A percentile compares a stretch with the other conserved stretches of the same genome.
These are phyloP conservation scores for Ethmia dodecea DNA, from an alignment of 2,888 invertebrate species.

Conservation along the genomic window DNA sequence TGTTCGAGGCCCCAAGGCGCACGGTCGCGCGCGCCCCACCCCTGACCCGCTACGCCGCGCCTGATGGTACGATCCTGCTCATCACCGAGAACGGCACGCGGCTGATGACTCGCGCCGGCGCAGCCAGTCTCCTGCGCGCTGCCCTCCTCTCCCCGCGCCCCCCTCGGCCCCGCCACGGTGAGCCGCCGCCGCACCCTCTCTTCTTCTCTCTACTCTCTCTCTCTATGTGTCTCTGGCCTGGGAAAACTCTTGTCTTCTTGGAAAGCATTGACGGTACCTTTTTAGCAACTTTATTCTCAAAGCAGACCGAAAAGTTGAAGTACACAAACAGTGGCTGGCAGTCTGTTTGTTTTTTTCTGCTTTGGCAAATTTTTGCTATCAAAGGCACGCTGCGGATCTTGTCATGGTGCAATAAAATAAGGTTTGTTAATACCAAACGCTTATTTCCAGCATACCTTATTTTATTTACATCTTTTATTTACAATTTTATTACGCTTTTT, in stretches of 20 bases:
- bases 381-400: no score
- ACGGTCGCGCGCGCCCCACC: conserved; percentile 65
- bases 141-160: conserved; percentile 75
- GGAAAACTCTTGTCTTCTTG: not conserved
- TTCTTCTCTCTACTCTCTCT: conserved; percentile 45
- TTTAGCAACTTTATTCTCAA: not conserved
- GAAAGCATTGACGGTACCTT: no score
- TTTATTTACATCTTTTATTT: no score
- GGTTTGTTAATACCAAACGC: no score
- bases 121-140: conserved; percentile 73
- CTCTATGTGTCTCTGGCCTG: conserved; percentile 58
- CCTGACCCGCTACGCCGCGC: conserved; percentile 78
- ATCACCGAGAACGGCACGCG: conserved; percentile 81
- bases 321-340: no score
- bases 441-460: no score
- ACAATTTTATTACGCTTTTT: no score
- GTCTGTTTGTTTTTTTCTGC: no score
- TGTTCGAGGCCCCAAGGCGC: conserved; percentile 68
- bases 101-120: conserved; percentile 73
- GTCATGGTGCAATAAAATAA: no score
- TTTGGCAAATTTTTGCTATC: no score
- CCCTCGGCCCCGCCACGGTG: conserved; percentile 73
- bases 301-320: no score
- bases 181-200: conserved; percentile 67
- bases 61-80: conserved; percentile 80